phyloP scores from a whole-genome alignment of 2,888 invertebrate species.

The Pyrrhia umbra region DNA sequence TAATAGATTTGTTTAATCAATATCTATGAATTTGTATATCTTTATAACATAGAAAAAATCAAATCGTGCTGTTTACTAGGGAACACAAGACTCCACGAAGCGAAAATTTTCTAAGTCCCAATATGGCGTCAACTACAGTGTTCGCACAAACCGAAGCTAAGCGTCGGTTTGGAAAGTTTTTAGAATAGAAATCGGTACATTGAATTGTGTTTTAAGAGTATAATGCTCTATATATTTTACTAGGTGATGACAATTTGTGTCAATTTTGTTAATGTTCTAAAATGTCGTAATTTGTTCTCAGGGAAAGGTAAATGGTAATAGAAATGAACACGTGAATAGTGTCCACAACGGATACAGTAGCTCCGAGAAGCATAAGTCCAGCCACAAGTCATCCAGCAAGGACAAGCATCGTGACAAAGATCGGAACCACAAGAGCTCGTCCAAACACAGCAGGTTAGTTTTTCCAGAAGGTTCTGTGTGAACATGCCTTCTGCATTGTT shows the following conservation, averaged over 20 bases:
- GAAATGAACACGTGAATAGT: constrained; percentile 93
- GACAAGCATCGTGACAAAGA: constrained; percentile 93
- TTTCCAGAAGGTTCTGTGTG: constrained; percentile 79
- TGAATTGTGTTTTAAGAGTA: constrained; percentile 11
- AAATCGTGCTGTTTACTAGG: constrained; percentile 85
- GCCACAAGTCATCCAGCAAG: constrained; percentile 92
- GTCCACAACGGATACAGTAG: constrained; percentile 94
- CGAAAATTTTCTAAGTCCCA: constrained; percentile 94
- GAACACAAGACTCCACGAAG: constrained; percentile 82
- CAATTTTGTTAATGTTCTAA: constrained; percentile 44
- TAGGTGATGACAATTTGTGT: constrained; percentile 44
- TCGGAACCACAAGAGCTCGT: constrained; percentile 90
- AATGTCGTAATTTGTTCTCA: constrained; percentile 68
- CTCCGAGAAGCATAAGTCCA: constrained; percentile 90
- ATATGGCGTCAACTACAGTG: constrained; percentile 96
- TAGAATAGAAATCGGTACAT: constrained; percentile 45
- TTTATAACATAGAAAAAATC: constrained; percentile 47
- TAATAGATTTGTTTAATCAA: constrained; percentile 66
- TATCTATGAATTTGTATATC: constrained; percentile 56
- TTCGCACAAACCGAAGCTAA: constrained; percentile 82
- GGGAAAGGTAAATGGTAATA: constrained; percentile 89
- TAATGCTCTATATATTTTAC: constrained; percentile 30
- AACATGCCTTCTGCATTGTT: constrained; percentile 34
- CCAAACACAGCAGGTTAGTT: constrained; percentile 87
- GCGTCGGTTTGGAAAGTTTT: constrained; percentile 76